phyloP scores from a whole-genome alignment of 2,888 invertebrate genomes.

The Oeneis ivallda region DNA sequence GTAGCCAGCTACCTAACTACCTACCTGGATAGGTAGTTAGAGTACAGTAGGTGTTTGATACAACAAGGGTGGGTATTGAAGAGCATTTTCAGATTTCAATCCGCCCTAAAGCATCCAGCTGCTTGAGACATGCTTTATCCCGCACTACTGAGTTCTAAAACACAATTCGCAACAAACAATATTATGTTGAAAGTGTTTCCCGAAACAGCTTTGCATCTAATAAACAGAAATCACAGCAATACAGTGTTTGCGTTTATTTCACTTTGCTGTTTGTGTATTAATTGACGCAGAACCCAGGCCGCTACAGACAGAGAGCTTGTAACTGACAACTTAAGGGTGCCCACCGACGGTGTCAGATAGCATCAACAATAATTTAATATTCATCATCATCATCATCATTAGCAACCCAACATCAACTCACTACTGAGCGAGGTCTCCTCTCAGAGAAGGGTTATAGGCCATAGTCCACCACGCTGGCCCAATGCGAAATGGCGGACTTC shows the following conservation, averaged over 20 bases:
- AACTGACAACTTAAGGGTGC: not conserved
- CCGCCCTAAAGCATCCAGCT: not conserved
- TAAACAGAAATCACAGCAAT: slow-evolving; percentile 8
- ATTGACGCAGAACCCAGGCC: not conserved
- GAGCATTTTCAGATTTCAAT: not conserved
- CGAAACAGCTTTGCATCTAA: slow-evolving; percentile 11
- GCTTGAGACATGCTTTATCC: not conserved
- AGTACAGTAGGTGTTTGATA: not conserved
- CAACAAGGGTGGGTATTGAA: not conserved
- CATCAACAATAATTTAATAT: not conserved
- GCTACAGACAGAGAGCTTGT: not conserved
- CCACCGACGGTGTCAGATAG: not conserved
- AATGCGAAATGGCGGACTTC: too few species aligned
- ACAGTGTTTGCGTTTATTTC: slow-evolving; percentile 4
- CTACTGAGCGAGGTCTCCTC: too few species aligned
- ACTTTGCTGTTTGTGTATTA: slow-evolving; percentile 11
- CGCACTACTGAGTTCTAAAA: not conserved
- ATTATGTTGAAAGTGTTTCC: not conserved
- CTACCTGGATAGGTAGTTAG: too few species aligned
- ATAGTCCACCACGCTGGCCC: too few species aligned
- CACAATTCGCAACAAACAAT: slow-evolving; percentile 1
- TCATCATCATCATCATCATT: too few species aligned
- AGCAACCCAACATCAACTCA: too few species aligned
- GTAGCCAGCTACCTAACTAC: too few species aligned
- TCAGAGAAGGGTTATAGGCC: too few species aligned